Evolutionary conservation across 92 coral and sea anemone species (phyloP).

Genomic region (Porites evermanni): DNA sequence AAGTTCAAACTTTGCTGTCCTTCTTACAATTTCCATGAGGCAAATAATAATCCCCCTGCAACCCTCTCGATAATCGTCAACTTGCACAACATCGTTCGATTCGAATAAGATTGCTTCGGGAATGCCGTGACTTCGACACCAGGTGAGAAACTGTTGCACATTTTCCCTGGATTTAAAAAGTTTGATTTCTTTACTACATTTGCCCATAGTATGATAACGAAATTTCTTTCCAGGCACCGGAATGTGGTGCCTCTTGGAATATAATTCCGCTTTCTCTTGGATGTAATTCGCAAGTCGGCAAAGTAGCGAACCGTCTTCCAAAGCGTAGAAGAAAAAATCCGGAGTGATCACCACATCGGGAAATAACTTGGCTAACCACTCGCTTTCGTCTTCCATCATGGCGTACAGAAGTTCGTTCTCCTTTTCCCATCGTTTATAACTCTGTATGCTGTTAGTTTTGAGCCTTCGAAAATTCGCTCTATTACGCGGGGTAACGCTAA

Average conservation of each 20-base stretch:
- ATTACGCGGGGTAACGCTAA: constrained; percentile 82
- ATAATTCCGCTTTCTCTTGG: constrained; percentile 88
- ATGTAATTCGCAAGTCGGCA: constrained; percentile 96
- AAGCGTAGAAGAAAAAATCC: constrained; percentile 92
- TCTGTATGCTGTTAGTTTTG: constrained; percentile 94
- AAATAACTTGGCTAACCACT: constrained; percentile 89
- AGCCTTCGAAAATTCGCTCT: constrained; percentile 95
- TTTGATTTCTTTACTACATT: constrained; percentile 75
- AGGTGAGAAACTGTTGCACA: constrained; percentile 94
- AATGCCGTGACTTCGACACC: constrained; percentile 94
- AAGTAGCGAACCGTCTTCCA: constrained; percentile 93
- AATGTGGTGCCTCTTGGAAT: constrained; percentile 64
- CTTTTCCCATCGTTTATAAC: constrained; percentile 97
- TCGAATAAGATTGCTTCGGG: constrained; percentile 98
- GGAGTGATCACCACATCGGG: constrained; percentile 90
- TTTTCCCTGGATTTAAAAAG: constrained; percentile 97
- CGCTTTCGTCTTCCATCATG: constrained; percentile 97
- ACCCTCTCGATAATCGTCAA: constrained; percentile 96
- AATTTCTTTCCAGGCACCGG: constrained; percentile 84
- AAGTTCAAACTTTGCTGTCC: constrained; percentile 77
- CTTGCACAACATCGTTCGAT: constrained; percentile 97
- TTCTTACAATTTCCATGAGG: constrained; percentile 95
- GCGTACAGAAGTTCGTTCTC: constrained; percentile 98
- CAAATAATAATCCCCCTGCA: constrained; percentile 96
- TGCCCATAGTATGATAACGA: constrained; percentile 72